phyloP scores from a whole-genome alignment of 2,113 vertebrate species.

The Perca fluviatilis region DNA sequence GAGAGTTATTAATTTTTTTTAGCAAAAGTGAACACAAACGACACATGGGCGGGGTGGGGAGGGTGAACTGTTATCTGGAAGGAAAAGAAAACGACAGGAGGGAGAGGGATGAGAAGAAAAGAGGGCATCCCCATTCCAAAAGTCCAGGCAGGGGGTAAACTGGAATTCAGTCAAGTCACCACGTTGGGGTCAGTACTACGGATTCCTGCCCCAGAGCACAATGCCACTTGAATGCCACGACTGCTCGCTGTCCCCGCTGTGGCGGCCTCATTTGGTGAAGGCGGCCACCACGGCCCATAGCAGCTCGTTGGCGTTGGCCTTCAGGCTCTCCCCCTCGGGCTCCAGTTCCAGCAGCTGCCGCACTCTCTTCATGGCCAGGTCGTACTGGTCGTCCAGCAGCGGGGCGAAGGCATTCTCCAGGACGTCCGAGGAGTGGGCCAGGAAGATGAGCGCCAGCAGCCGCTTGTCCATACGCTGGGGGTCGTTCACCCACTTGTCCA shows the following conservation, averaged over 20 bases:
- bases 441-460: constrained; percentile 92
- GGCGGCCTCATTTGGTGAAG: constrained; percentile 91
- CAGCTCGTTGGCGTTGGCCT: constrained; percentile 91
- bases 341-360: constrained; percentile 95
- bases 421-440: constrained; percentile 95
- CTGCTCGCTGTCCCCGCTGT: neutral
- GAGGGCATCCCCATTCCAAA: constrained; percentile 39
- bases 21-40: constrained; percentile 51
- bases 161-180: constrained; percentile 38
- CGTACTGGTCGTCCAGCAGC: constrained; percentile 95
- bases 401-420: constrained; percentile 97
- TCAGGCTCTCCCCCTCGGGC: constrained; percentile 94
- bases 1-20: constrained; percentile 33
- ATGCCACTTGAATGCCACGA: constrained; percentile 18
- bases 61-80: constrained; percentile 43
- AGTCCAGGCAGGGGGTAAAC: constrained; percentile 37
- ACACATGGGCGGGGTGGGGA: constrained; percentile 11
- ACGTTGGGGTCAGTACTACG: constrained; percentile 4
- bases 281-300: constrained; percentile 96
- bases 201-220: constrained; percentile 17
- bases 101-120: neutral
- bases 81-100: constrained; percentile 16
- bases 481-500: constrained; percentile 97
- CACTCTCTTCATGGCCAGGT: constrained; percentile 96
- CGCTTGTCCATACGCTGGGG: constrained; percentile 97